Conservation (phyloP, 1,140 invertebrate species). For the Drosophila oshimai region DNA sequence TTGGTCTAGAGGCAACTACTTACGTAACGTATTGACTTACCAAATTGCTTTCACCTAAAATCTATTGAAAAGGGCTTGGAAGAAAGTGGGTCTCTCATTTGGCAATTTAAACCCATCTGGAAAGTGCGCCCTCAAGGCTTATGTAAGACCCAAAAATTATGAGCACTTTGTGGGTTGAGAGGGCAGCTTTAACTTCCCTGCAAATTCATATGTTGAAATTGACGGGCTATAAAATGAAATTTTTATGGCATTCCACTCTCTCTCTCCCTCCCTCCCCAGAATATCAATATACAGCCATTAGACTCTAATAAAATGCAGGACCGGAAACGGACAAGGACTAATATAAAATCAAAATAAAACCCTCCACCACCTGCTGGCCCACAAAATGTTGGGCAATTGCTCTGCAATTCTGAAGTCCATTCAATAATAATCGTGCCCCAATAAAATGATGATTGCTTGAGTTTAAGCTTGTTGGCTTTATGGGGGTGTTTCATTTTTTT, state of each 20-base stretch:
- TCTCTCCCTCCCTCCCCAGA: neutral
- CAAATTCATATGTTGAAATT: constrained; percentile 61
- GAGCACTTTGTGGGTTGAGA: constrained; percentile 25
- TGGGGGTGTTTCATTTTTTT: neutral
- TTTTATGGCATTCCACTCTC: constrained; percentile 49
- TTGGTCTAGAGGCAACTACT: constrained; percentile 4
- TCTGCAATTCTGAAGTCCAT: constrained; percentile 9
- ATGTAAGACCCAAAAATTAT: constrained; percentile 19
- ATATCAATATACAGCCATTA: constrained; percentile 66
- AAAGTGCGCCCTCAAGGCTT: neutral
- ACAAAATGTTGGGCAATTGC: constrained; percentile 33
- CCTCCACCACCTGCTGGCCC: constrained; percentile 27
- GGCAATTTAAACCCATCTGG: constrained; percentile 15
- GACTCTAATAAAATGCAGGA: constrained; percentile 50
- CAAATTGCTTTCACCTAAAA: constrained; percentile 25
- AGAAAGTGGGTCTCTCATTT: constrained; percentile 2
- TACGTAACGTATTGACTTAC: constrained; percentile 33
- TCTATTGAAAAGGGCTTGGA: neutral
- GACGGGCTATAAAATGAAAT: constrained; percentile 66
- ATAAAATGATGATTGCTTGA: constrained; percentile 71
- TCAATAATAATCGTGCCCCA: constrained; percentile 73
- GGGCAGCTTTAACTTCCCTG: neutral
- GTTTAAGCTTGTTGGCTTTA: constrained; percentile 31
- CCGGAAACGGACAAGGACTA: constrained; percentile 6
- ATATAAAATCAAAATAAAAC: constrained; percentile 49